These are phyloP conservation scores for Mylabris phalerata DNA, from an alignment of 1,140 invertebrate species.

Conservation along the genomic window DNA sequence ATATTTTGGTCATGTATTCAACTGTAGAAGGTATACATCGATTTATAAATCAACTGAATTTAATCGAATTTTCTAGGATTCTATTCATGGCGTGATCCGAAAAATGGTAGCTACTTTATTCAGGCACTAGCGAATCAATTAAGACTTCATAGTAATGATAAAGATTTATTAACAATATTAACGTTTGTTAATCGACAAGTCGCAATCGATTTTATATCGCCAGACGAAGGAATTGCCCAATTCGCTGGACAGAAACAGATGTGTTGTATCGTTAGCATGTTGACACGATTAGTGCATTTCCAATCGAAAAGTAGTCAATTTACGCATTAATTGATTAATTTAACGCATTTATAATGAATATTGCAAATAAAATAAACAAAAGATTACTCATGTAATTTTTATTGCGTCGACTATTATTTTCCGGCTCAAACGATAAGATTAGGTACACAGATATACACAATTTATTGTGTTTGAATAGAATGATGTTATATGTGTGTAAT, in stretches of 20 bases:
- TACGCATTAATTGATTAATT: too few relatives aligned
- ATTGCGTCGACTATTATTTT: too few relatives aligned
- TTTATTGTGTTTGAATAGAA: too few relatives aligned
- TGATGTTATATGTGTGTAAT: too few relatives aligned
- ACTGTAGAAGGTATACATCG: slow-evolving; percentile 65
- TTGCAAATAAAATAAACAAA: too few relatives aligned
- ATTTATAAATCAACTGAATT: neutral
- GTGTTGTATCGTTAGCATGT: slow-evolving; percentile 84
- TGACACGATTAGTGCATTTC: slow-evolving; percentile 74
- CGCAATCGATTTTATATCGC: slow-evolving; percentile 80
- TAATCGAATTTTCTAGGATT: slow-evolving; percentile 50
- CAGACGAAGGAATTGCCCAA: slow-evolving; percentile 62
- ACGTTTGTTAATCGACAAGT: slow-evolving; percentile 83
- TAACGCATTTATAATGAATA: too few relatives aligned
- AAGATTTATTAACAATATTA: slow-evolving; percentile 77
- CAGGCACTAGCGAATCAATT: slow-evolving; percentile 79
- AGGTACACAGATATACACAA: too few relatives aligned
- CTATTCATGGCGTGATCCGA: slow-evolving; percentile 90
- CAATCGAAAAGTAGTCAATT: neutral
- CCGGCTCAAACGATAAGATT: too few relatives aligned
- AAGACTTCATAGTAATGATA: slow-evolving; percentile 51
- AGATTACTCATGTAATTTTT: too few relatives aligned
- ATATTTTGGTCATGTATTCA: slow-evolving; percentile 90
- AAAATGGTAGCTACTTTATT: slow-evolving; percentile 88
- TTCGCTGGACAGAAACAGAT: slow-evolving; percentile 93